phyloP scores from a whole-genome alignment of 1,140 invertebrate genomes.

The Coenobita brevimanus region DNA sequence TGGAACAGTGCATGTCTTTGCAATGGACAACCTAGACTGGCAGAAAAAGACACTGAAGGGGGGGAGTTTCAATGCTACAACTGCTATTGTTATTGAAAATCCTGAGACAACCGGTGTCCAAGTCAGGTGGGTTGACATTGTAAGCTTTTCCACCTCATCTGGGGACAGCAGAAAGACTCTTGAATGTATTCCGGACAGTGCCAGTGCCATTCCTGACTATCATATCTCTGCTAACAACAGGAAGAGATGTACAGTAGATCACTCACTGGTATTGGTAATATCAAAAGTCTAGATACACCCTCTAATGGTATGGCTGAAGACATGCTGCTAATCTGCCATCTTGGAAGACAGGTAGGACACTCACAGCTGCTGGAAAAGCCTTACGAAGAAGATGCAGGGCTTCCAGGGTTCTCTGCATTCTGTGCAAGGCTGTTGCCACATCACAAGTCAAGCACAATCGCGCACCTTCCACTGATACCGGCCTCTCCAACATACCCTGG shows the following conservation, averaged over 20 bases:
- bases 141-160: not conserved
- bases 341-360: constrained; percentile 7
- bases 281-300: not conserved
- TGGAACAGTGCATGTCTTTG: not conserved
- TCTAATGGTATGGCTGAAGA: not conserved
- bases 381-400: not conserved
- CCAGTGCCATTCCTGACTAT: not conserved
- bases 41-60: not conserved
- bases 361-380: constrained; percentile 12
- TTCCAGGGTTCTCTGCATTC: constrained; percentile 23
- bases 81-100: not conserved
- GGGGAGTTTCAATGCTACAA: constrained; percentile 3
- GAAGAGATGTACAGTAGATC: not conserved
- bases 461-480: constrained; percentile 17
- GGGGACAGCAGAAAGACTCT: not conserved
- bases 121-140: not conserved
- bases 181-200: not conserved
- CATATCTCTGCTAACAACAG: not conserved
- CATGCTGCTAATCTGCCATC: not conserved
- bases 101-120: not conserved
- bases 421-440: constrained; percentile 16
- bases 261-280: not conserved
- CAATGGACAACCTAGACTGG: constrained; percentile 14
- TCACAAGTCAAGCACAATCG: constrained; percentile 12
- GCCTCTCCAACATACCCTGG: constrained; percentile 26